Conservation (phyloP, 2,113 vertebrate species). For the Microcebus griseorufus region DNA sequence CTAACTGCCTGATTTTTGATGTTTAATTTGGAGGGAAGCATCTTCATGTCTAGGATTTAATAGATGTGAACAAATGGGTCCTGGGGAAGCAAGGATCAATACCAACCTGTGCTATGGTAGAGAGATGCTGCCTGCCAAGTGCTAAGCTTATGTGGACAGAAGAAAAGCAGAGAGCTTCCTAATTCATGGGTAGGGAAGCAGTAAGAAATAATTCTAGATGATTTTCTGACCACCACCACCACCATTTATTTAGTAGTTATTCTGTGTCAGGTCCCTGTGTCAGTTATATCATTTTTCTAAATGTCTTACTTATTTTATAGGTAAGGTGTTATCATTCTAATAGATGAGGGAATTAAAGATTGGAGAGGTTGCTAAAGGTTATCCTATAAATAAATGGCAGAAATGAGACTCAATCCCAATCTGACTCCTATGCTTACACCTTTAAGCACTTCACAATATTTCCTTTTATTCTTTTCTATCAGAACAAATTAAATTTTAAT, state of each 20-base stretch:
- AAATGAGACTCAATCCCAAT: neutral
- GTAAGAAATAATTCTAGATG: neutral
- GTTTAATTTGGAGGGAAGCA: neutral
- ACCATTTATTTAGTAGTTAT: neutral
- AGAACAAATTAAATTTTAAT: no score
- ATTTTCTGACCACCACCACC: neutral
- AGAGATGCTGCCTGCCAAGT: neutral
- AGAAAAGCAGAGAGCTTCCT: neutral
- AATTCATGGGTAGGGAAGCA: neutral
- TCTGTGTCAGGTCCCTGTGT: neutral
- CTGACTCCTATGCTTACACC: neutral
- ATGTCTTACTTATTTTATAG: neutral
- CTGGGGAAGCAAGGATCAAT: neutral
- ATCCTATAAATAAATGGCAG: neutral
- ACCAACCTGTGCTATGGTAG: neutral
- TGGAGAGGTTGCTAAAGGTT: neutral
- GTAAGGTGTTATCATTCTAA: neutral
- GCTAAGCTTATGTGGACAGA: neutral
- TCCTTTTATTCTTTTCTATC: neutral
- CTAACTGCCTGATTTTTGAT: neutral
- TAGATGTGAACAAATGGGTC: neutral
- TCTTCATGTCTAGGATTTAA: neutral
- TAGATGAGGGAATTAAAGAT: neutral
- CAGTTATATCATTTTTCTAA: neutral
- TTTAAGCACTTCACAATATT: neutral